Evolutionary conservation across 2,888 invertebrate species (phyloP), one percentile per base, ranked within the genome.

Genomic region (Drosophila flavopinicola): DNA sequence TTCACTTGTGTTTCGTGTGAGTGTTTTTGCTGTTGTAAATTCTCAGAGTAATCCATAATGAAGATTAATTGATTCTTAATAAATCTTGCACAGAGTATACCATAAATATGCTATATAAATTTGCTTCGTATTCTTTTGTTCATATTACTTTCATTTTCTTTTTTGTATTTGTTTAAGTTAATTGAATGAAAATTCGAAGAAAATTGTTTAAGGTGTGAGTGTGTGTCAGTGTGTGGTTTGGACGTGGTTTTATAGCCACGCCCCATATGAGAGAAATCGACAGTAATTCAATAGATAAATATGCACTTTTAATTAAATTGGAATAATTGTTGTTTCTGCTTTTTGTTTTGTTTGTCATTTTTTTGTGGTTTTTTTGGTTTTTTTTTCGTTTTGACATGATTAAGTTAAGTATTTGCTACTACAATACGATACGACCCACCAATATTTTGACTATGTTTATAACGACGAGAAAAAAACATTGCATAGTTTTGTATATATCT

Each of bases 71-170:
- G 75, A 80, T 84, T 80, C 45, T 73, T 84, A 84, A 78, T 80
- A 80, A 84, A 80, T 78, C 66, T 84, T 84, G 82, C 80, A 80
- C 84, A 84, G 78, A 75, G 75, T 80, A 77, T 83, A 80, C 80
- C 72, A 57, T 83, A 79, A 84, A 73, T 77, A 78, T 80, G 70
- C 75, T 84, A 78, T 75, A 78, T 80, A 84, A 84, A 84, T 76
- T 73, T 70, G 44, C 56, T 48, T 78, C 41, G 39, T 67, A 52
- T 75, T 27, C 44, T 51, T 39, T 54, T 54, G n/a, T 61, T 44
- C 38, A 45, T 39, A 24, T 25, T 47, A 35, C 48, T 65, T 20
- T 51, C 39, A 24, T 61, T 42, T 58, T 9, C n/a, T 23, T 51
- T 37, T 61, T 49, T 9, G 27, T 57, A 56, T 51, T 49, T 30